phyloP scores from a whole-genome alignment of 1,140 invertebrate species.

The Heliconius hewitsoni region DNA sequence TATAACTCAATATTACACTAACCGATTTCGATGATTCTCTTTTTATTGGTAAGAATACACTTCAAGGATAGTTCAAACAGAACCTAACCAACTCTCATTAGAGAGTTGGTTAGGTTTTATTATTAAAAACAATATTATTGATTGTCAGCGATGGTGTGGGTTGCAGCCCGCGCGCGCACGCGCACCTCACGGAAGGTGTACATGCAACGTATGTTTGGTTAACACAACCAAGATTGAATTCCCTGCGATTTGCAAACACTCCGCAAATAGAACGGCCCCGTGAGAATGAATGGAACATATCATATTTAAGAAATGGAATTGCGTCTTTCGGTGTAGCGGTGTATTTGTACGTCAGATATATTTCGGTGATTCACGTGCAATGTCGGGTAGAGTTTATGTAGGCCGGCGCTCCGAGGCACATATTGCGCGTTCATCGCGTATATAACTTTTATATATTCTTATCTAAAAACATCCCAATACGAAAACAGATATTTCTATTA shows the following conservation, averaged over 20 bases:
- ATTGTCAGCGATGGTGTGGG: too few species aligned
- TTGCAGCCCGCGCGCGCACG: too few species aligned
- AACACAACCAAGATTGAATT: not conserved
- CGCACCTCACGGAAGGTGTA: not conserved
- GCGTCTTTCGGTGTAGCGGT: not conserved
- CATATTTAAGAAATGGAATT: slow-evolving; percentile 20
- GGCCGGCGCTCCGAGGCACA: not conserved
- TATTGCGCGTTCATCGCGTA: not conserved
- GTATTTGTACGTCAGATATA: not conserved
- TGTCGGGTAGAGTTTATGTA: not conserved
- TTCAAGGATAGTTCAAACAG: too few species aligned
- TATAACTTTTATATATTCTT: not conserved
- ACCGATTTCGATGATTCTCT: too few species aligned
- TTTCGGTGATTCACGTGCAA: not conserved
- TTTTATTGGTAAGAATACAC: too few species aligned
- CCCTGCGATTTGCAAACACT: not conserved
- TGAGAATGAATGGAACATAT: slow-evolving; percentile 27
- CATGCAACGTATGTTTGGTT: not conserved
- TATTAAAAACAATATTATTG: too few species aligned
- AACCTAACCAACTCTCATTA: too few species aligned
- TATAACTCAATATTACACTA: too few species aligned
- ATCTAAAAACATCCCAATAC: not conserved
- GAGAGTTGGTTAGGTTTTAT: too few species aligned
- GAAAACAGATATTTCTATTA: too few species aligned
- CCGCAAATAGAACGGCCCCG: slow-evolving; percentile 6